Base-by-base conservation (phyloP, 1,140 invertebrate species). In the Sipha flava region DNA sequence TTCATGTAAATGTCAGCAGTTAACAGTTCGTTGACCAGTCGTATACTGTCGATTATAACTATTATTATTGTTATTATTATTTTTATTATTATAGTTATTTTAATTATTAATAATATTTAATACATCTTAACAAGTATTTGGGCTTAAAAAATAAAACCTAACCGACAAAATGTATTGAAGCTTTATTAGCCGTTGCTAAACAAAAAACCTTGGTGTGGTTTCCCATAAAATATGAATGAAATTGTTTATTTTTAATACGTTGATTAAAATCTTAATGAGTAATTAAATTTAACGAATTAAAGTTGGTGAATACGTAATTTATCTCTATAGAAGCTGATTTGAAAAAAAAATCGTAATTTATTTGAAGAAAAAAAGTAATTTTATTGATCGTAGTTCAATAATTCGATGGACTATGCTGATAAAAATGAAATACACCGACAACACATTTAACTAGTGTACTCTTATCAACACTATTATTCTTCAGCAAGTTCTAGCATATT, bases 1-100 rank as follows among this genome's bases (percentile, higher is more conserved):
- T 66, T 66, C 64, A 43, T 66, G 64, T 70, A 70, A 70, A 70
- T 70, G 66, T 70, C 43, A 70, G 40, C 66, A 47, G 66, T 70
- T 70, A 47, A 70, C 40, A 47, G 66, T 70, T 45, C 66, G 16
- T 70, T 47, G 66, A 70, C 66, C 40, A 29, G 40, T 47, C 66
- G 40, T 29, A 70, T 26, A 57, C 29, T n/a, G n/a, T n/a, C n/a
- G 31, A n/a, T 47, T 29, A 26, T 10, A 16, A 70, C 34, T 70
- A 29, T 18, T 26, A 14, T 21, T 66, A 66, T 40, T 43, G 29
- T 45, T 70, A 29, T 70, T 68, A 45, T 70, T 47, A 47, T 26
- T 66, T 66, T 23, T n/a, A n/a, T n/a, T n/a, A n/a, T n/a, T n/a
- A n/a, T n/a, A n/a, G n/a, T n/a, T n/a, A n/a, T n/a, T n/a, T n/a